Base-by-base conservation (phyloP, 2,888 invertebrate genomes). In the Diaperis boleti region DNA sequence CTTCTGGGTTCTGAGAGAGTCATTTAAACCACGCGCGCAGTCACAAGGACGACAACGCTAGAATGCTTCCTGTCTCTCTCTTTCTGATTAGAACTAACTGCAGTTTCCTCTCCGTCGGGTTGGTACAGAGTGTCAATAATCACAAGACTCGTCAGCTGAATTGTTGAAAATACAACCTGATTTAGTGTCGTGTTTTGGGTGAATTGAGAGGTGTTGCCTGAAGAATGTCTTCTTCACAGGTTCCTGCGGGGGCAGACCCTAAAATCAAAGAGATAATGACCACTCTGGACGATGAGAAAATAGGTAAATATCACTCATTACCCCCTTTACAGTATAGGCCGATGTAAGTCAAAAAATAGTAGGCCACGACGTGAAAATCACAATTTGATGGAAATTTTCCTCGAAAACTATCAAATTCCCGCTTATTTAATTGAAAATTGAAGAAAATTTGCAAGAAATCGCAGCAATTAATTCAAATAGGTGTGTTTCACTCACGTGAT, bases 271-370 rank as follows among this genome's bases (percentile, higher is more conserved):
- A 90, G 75, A 88, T 92, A 64, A 89, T 92, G 69, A 89, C 89
- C 57, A 84, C 88, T 72, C 81, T 93, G 78, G 92, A 92, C 72
- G 93, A 94, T 76, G 93, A 93, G 76, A 94, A 92, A 86, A 92
- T 92, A 79, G 94, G 94, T 93, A 86, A 87, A 84, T 83, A 62
- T 54, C 26, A 42, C 37, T 33, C 11, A n/a, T 26, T 26, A 8
- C 26, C n/a, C 6, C 8, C 8, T 33, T 33, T 10, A n/a, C n/a
- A 11, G 13, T 11, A 2, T 13, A 33, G 11, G 22, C 7, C 22
- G 7, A 4, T 11, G 33, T 33, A 3, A 20, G 42, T 50, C 49
- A 10, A 42, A 4, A 20, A 14, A 17, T 42, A 10, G 31, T 4
- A 2, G n/a, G 10, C 33, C 33, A 11, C 5, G 4, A 33, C 33